Evolutionary conservation across 92 coral and sea anemone genomes (phyloP), one percentile per base, ranked within the genome.

Genomic region (Diadumene lineata): DNA sequence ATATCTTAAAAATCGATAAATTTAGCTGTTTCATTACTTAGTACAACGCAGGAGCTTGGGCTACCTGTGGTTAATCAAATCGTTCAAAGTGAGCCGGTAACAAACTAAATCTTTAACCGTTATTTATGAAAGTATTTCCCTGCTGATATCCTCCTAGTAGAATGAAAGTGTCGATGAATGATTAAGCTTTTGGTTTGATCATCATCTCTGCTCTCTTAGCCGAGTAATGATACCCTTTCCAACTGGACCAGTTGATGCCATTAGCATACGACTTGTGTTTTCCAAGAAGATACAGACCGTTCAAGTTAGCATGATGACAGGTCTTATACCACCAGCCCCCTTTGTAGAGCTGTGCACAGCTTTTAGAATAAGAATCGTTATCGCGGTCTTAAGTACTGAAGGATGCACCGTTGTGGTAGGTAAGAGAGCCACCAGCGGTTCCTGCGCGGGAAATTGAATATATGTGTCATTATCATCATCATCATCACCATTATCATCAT

Each of bases 161-260:
- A n/a, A n/a, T n/a, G n/a, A n/a, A n/a, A n/a, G n/a, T n/a, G n/a
- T n/a, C n/a, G n/a, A n/a, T n/a, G n/a, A n/a, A n/a, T n/a, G n/a
- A n/a, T 38, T 38, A 38, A 13, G 48, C 48, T 38, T 38, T 38
- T 38, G 76, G 84, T 31, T 76, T 66, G 62, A 72, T 82, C 75
- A 76, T 86, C 90, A 86, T 86, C 25, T 77, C 82, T 18, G 90
- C 77, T 60, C 86, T 29, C 48, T 81, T 81, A 9, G 83, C 73
- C 6, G 91, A 86, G 79, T 86, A 81, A 50, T 72, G 15, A 34
- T 74, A 3, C 4, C 91, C 87, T 74, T 71, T 86, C 91, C 91
- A 86, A 2, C 46, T 0, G 2, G 29, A 8, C 91, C 91, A 86
- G 84, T 81, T 82, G 56, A 86, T 51, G 9, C 87, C 90, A 46